Base-by-base conservation (phyloP, 2,113 vertebrate genomes). In the Fulica atra region DNA sequence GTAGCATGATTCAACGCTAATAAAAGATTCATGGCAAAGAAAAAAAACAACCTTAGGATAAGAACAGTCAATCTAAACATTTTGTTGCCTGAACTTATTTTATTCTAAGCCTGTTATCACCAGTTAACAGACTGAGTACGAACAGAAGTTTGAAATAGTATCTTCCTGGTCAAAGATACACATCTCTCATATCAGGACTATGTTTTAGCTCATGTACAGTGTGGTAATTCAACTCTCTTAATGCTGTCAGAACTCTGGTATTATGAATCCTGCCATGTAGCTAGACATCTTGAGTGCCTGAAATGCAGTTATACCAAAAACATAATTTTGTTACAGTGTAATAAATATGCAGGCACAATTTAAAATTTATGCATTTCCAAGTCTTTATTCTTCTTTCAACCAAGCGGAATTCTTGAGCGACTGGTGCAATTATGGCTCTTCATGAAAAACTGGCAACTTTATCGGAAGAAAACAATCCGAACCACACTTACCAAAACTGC, bases 401-500 rank as follows among this genome's bases (percentile, higher is more conserved):
- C 17, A 1, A 60, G 35, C 17, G 78, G 5, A 23, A 64, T 18
- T 56, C 56, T 21, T n/a, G 4, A 54, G 25, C 36, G 51, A 64
- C 42, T 59, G 40, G 14, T 59, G n/a, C 35, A 79, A 35, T 46
- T 31, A 53, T 1, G 12, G 31, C 16, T 40, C 29, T n/a, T 31
- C 16, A 83, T 16, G 23, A 73, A 93, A 81, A 84, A 40, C 0
- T 11, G 26, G 8, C 44, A 60, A 3, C 7, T 40, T 81, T 46
- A 54, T 1, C 44, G 38, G 35, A 89, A 51, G 24, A 86, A 81
- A 93, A 59, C 33, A 51, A 69, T 31, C 11, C 9, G 10, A 25
- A 84, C 33, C 23, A 48, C 21, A 77, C 98, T 98, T 96, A 99
- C 99, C 98, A 99, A 95, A 80, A 99, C 99, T 7, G 99, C 99